Evolutionary conservation across 1,140 invertebrate species (phyloP), one percentile per base, ranked within the genome.

Genomic region (Heliconius congener): DNA sequence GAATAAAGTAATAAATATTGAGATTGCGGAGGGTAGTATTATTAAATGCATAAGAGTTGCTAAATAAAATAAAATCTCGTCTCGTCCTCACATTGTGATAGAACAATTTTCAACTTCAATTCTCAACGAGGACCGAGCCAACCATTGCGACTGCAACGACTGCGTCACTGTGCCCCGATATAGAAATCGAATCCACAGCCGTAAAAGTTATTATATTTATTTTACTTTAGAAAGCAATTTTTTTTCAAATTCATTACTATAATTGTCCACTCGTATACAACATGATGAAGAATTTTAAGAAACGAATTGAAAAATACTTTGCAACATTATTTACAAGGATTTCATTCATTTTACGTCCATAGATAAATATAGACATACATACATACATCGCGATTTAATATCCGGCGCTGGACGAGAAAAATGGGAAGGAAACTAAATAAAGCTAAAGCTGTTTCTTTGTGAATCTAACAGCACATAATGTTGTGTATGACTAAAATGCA

Each of bases 391-490:
- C n/a, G 23, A 66, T 11, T 27, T 66, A 66, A 66, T 66, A 66
- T 66, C 57, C 57, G 57, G 57, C 23, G 23, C 23, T 66, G 57
- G 57, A 66, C 57, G 57, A 66, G 57, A 23, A 66, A 66, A 66
- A 66, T 66, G 23, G 9, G 23, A 27, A 27, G 30, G 57, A 66
- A 66, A 66, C 11, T 23, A 66, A 30, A 66, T 66, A 30, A 66
- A 66, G 57, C 23, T 16, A 66, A 66, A 66, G 57, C 57, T 9
- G 23, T 66, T 27, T 66, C 23, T 30, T 66, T 66, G n/a, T 66
- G 60, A 23, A 60, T 23, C n/a, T 23, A 23, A 60, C 8, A 66
- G 60, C 23, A 30, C 30, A 66, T 66, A 66, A 66, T 66, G 60
- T 30, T 66, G 60, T 30, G 60, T 66, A 66, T 66, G 27, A 66